phyloP scores from a whole-genome alignment of 2,113 vertebrate species.

The Axis porcinus region DNA sequence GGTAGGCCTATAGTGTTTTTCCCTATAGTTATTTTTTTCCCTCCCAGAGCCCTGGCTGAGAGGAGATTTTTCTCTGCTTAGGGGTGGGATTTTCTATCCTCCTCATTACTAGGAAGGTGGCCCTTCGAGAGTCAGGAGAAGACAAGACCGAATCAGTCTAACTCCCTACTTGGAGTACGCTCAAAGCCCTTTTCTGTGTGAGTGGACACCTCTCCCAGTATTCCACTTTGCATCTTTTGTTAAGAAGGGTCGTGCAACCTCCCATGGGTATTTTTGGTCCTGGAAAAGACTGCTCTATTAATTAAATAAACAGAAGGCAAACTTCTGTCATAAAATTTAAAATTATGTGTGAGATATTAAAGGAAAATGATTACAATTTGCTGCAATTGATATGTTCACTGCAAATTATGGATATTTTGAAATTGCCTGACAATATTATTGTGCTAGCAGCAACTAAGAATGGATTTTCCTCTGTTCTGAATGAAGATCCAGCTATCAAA shows the following conservation, averaged over 20 bases:
- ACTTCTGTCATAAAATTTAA: neutral
- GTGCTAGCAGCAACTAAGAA: neutral
- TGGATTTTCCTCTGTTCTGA: neutral
- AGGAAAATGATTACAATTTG: neutral
- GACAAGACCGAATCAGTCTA: neutral
- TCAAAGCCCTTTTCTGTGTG: neutral
- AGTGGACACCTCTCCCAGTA: rapidly evolving
- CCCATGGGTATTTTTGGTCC: neutral
- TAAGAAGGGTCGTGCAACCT: neutral
- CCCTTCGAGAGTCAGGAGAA: neutral
- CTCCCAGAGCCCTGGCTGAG: neutral
- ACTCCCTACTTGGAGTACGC: neutral
- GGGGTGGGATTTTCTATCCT: neutral
- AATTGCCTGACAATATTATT: neutral
- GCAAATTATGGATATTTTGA: neutral
- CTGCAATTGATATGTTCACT: neutral
- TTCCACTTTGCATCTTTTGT: neutral
- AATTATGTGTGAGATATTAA: neutral
- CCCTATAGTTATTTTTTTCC: neutral
- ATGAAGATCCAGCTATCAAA: neutral
- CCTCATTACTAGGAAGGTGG: neutral
- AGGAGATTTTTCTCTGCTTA: neutral
- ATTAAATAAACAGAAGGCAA: neutral
- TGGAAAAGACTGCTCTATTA: neutral
- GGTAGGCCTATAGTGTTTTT: neutral